These are phyloP conservation scores for Electrona antarctica DNA, from an alignment of 2,113 vertebrate genomes.

Conservation along the genomic window DNA sequence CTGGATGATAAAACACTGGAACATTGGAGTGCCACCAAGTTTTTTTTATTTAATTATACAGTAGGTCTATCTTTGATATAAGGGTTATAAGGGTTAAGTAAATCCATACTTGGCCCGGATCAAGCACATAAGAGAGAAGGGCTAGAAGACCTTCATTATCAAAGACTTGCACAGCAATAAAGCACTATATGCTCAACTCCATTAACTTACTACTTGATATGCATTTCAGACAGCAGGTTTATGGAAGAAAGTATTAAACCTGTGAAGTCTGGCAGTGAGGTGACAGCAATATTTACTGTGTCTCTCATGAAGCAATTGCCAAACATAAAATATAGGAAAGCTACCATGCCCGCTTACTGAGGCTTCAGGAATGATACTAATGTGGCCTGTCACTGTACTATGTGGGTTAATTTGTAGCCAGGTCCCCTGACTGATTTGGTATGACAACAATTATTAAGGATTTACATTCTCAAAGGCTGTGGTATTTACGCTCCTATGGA, in stretches of 20 bases:
- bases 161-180: not conserved
- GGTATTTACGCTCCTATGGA: no score
- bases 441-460: not conserved
- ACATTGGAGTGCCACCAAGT: not conserved
- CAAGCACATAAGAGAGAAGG: not conserved
- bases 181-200: not conserved
- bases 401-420: conserved; percentile 5
- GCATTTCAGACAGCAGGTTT: not conserved
- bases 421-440: conserved; percentile 1
- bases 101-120: not conserved
- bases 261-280: not conserved
- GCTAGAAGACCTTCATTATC: not conserved
- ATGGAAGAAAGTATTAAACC: not conserved
- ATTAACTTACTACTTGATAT: not conserved
- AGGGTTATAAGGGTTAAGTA: no score
- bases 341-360: conserved; percentile 37
- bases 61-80: not conserved
- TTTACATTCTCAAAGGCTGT: no score
- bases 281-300: conserved; percentile 6
- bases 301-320: conserved; percentile 44
- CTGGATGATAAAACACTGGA: not conserved
- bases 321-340: conserved; percentile 38
- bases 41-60: not conserved
- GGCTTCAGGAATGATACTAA: conserved; percentile 32
- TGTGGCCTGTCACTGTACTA: conserved; percentile 24